phyloP scores from a whole-genome alignment of 2,113 vertebrate species.

The Callionymus lyra region DNA sequence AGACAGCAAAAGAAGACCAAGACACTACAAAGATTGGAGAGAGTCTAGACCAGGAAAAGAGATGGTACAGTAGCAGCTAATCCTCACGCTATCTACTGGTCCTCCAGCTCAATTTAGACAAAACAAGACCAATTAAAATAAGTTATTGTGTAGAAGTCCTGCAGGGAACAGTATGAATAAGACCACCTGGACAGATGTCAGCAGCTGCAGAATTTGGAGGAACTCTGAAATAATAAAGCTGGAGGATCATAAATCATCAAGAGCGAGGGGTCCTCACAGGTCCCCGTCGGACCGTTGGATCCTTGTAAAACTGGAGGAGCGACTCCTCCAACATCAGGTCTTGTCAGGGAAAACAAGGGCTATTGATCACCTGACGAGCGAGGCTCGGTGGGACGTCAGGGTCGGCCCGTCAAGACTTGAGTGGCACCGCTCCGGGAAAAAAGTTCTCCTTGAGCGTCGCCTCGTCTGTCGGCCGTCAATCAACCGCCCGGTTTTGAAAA shows the following conservation, averaged over 20 bases:
- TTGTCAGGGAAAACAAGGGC: slow-evolving; percentile 20
- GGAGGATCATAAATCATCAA: slow-evolving; percentile 17
- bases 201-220: too few species aligned
- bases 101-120: too few species aligned
- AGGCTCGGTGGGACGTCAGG: slow-evolving; percentile 46
- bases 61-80: too few species aligned
- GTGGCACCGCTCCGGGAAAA: slow-evolving; percentile 35
- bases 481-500: slow-evolving; percentile 47
- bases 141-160: too few species aligned
- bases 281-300: slow-evolving; percentile 12
- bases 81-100: too few species aligned
- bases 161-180: too few species aligned
- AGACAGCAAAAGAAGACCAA: too few species aligned
- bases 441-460: slow-evolving; percentile 39
- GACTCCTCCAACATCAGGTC: slow-evolving; percentile 30
- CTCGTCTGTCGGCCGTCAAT: slow-evolving; percentile 36
- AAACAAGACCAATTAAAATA: too few species aligned
- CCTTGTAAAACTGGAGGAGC: slow-evolving; percentile 21
- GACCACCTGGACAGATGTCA: too few species aligned
- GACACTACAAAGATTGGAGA: too few species aligned
- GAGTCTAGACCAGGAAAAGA: too few species aligned
- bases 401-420: slow-evolving; percentile 43
- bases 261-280: slow-evolving; percentile 31
- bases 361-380: slow-evolving; percentile 53
- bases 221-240: too few species aligned